Evolutionary conservation across 2,888 invertebrate genomes (phyloP), one percentile per base, ranked within the genome.

Genomic region (Rhingia rostrata): DNA sequence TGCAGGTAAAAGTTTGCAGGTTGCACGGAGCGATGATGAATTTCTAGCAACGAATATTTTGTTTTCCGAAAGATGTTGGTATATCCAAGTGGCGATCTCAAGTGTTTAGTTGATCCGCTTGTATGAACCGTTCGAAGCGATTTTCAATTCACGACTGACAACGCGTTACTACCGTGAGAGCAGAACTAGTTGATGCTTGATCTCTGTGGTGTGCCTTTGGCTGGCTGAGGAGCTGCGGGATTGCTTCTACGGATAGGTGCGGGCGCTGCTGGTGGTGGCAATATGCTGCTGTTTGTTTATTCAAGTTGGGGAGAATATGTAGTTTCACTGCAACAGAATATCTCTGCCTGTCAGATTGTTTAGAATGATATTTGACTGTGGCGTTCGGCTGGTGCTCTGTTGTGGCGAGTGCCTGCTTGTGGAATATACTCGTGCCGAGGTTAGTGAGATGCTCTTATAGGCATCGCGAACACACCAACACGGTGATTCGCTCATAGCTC

Each of bases 361-460:
- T 78, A 78, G 72, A 78, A 63, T 78, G 72, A 63, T 66, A 73
- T 77, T 83, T 77, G 66, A 72, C 54, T 67, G 45, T 53, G 51
- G 66, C 63, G 82, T 69, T 78, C 54, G 51, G 73, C 69, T 72
- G 56, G 61, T 58, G 84, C 74, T 70, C 64, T 84, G 70, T 60
- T 84, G 33, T 43, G 74, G 69, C 61, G 79, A 69, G 74, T 80
- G 84, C 60, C 80, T 80, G 53, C 60, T 54, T 7, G 80, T 56
- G 70, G 64, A 84, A 84, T 84, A 84, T 84, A 56, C 70, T 67
- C 70, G 64, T 64, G 73, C 43, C 61, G 66, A 32, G 58, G 79
- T 41, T 60, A 66, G 84, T 74, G 60, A 70, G 84, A 80, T 79
- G 84, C 79, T 84, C 84, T 84, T 84, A 84, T 84, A 84, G 83